Percentiles rank a stretch among this genome's conserved stretches.
phyloP scores from a whole-genome alignment of 2,888 invertebrate genomes.

The Meta bourneti region DNA sequence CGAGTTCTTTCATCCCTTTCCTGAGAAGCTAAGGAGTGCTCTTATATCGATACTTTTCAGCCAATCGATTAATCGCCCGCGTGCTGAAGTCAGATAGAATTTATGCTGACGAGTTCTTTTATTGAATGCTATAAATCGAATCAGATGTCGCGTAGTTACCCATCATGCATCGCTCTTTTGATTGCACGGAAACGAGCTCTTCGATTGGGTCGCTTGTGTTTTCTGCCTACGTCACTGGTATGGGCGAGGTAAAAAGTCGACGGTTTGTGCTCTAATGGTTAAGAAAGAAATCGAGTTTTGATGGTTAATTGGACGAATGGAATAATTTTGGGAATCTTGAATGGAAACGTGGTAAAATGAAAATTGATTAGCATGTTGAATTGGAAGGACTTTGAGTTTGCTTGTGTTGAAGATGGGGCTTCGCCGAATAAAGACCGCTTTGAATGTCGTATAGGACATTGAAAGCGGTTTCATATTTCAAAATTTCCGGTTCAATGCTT shows the following conservation, averaged over 20 bases:
- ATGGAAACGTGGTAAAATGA: no score
- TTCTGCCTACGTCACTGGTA: constrained; percentile 27
- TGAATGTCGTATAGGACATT: no score
- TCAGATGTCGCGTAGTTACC: constrained; percentile 56
- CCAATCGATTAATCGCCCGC: constrained; percentile 66
- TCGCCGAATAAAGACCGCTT: no score
- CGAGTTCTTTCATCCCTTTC: background rate
- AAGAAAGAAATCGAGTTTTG: background rate
- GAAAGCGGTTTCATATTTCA: no score
- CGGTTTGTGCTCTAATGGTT: background rate
- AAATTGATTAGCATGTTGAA: no score
- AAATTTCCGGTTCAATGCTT: no score
- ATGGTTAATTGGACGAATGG: background rate
- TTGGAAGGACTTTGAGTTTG: no score
- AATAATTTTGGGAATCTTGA: no score
- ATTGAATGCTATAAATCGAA: constrained; percentile 72
- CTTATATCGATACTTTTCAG: constrained; percentile 38
- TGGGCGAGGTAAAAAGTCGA: background rate
- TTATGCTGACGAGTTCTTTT: constrained; percentile 74
- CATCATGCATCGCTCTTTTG: constrained; percentile 55
- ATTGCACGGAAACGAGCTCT: constrained; percentile 59
- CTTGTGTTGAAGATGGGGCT: no score
- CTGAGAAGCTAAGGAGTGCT: background rate
- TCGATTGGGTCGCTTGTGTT: constrained; percentile 25
- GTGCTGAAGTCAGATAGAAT: constrained; percentile 77